phyloP scores from a whole-genome alignment of 2,888 invertebrate genomes.

The Melipona bicolor region DNA sequence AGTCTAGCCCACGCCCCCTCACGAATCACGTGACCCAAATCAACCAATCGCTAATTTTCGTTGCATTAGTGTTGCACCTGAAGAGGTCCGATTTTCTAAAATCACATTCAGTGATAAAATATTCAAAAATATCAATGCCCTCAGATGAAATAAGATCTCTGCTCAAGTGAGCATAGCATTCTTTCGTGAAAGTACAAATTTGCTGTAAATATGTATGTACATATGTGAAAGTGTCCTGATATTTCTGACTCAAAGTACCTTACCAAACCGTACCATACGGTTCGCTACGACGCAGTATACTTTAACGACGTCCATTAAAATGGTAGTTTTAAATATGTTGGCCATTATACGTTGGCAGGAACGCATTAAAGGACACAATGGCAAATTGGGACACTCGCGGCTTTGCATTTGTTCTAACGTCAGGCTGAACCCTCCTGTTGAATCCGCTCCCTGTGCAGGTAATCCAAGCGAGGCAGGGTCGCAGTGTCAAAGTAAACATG shows the following conservation, averaged over 20 bases:
- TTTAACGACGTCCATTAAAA: not conserved
- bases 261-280: not conserved
- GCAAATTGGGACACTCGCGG: conserved; percentile 17
- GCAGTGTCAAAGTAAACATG: conserved; percentile 39
- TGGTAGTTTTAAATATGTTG: not conserved
- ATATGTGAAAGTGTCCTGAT: not conserved
- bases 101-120: too few species aligned
- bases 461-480: conserved; percentile 20
- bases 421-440: conserved; percentile 45
- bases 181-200: too few species aligned
- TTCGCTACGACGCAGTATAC: not conserved
- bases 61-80: too few species aligned
- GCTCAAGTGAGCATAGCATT: too few species aligned
- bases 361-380: conserved; percentile 18
- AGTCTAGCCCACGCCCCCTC: too few species aligned
- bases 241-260: not conserved
- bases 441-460: conserved; percentile 22
- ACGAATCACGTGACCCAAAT: too few species aligned
- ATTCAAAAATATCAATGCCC: too few species aligned
- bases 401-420: conserved; percentile 31
- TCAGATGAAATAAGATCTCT: too few species aligned
- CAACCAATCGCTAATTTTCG: too few species aligned
- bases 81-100: too few species aligned
- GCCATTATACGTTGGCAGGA: not conserved
- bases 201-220: too few species aligned